Percentiles rank a stretch among this genome's conserved stretches.
phyloP scores from a whole-genome alignment of 2,113 vertebrate genomes.

The Pipa parva region DNA sequence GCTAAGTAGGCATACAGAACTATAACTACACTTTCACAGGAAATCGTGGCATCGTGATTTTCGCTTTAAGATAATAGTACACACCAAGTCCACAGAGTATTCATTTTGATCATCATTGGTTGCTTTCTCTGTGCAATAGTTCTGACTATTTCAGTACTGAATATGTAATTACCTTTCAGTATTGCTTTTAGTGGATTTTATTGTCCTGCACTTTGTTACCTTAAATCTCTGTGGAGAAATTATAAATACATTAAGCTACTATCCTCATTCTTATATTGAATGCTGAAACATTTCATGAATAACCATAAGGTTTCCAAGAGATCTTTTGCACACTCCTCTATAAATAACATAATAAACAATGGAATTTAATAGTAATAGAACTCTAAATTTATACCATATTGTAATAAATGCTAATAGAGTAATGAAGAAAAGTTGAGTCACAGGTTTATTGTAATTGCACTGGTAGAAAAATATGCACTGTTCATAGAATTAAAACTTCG shows the following conservation, averaged over 20 bases:
- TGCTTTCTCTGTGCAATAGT: neutral
- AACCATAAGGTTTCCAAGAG: neutral
- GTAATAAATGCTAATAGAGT: too few relatives aligned
- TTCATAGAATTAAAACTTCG: too few relatives aligned
- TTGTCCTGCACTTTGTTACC: conserved; percentile 30
- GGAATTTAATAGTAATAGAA: too few relatives aligned
- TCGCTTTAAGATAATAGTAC: neutral
- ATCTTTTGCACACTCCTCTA: neutral
- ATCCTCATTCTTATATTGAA: conserved; percentile 4
- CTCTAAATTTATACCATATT: too few relatives aligned
- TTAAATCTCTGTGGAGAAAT: conserved; percentile 33
- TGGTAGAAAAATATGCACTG: too few relatives aligned
- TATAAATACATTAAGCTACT: conserved; percentile 18
- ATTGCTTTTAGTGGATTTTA: conserved; percentile 24
- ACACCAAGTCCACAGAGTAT: neutral
- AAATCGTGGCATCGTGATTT: neutral
- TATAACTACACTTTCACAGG: neutral
- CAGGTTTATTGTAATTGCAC: too few relatives aligned
- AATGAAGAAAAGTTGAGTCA: too few relatives aligned
- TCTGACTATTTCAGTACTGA: conserved; percentile 31
- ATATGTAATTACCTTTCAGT: conserved; percentile 40
- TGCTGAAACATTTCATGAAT: conserved; percentile 5
- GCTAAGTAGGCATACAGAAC: neutral
- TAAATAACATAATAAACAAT: too few relatives aligned
- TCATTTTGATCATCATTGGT: neutral